Conservation (phyloP, 1,140 invertebrate species). For the Onthophagus taurus region DNA sequence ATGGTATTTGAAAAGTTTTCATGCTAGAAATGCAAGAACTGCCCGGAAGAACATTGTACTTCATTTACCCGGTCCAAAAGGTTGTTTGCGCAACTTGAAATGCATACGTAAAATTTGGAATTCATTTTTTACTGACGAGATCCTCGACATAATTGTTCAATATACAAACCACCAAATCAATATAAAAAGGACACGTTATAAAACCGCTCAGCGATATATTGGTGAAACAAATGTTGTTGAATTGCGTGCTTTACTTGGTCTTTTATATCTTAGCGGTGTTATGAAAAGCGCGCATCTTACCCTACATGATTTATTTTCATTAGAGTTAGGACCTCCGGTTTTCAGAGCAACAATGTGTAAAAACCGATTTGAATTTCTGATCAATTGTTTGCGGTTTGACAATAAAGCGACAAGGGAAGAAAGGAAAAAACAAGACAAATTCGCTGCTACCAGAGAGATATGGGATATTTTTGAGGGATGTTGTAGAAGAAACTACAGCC, state of each 20-base stretch:
- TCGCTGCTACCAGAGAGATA: neutral
- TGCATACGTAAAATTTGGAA: neutral
- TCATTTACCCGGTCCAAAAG: neutral
- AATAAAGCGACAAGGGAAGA: neutral
- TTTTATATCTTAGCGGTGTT: constrained; percentile 4
- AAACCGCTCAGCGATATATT: constrained; percentile 3
- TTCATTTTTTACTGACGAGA: neutral
- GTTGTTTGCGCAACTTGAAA: constrained; percentile 3
- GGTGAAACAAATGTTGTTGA: neutral
- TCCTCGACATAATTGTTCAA: neutral
- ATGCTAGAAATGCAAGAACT: neutral
- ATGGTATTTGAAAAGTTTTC: neutral
- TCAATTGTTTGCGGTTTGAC: constrained; percentile 2
- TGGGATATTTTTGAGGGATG: neutral
- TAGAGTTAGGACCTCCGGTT: neutral
- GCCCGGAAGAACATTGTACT: constrained; percentile 1
- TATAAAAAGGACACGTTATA: neutral
- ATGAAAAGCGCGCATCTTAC: neutral
- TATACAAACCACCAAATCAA: constrained; percentile 5
- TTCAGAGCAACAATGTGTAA: constrained; percentile 7
- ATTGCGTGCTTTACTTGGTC: constrained; percentile 1
- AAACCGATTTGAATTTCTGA: constrained; percentile 9
- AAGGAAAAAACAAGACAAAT: constrained; percentile 2
- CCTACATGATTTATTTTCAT: neutral
- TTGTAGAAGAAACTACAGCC: constrained; percentile 1